Base-by-base conservation (phyloP, 2,113 vertebrate genomes). In the Anhinga rufa region DNA sequence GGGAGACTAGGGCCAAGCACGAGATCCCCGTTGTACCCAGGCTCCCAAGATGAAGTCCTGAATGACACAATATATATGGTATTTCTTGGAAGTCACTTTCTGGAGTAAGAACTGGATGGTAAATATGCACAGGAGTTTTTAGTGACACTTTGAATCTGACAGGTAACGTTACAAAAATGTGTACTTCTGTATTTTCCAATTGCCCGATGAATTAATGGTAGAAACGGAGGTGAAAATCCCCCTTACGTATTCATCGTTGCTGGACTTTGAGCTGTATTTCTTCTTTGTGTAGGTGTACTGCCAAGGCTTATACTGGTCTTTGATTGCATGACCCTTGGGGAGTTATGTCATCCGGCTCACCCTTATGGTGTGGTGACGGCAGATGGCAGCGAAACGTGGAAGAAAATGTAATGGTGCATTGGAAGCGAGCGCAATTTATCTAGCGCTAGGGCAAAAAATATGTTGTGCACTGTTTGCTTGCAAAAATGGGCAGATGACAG, bases 11-110 rank as follows among this genome's bases (percentile, higher is more conserved):
- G 21, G 55, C 61, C 31, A 32, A 31, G 15, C 26, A 1, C 3
- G 22, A 25, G 52, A 34, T 4, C 51, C 21, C 31, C 3, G 34
- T 29, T 29, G 38, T 26, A 9, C 48, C 44, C 9, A 4, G 17
- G 2, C 36, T 66, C 34, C 38, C 12, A 4, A 24, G 72, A 34
- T 20, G 66, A 52, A 64, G 32, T 19, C 62, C 32, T 7, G 32
- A 20, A 4, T 9, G 3, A 31, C 22, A 26, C 46, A 4, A 25
- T 44, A 1, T 14, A 2, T 5, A 13, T 38, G 28, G 4, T 29
- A 9, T 31, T 54, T 14, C 9, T 57, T 72, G 58, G 61, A 57
- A 86, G 65, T n/a, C 21, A 2, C 36, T 28, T 82, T 40, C 34
- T 74, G 72, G 49, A 79, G 29, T 36, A 31, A 14, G 55, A 75